Base-by-base conservation (phyloP, 2,113 vertebrate species). In the Cinclus mexicanus region DNA sequence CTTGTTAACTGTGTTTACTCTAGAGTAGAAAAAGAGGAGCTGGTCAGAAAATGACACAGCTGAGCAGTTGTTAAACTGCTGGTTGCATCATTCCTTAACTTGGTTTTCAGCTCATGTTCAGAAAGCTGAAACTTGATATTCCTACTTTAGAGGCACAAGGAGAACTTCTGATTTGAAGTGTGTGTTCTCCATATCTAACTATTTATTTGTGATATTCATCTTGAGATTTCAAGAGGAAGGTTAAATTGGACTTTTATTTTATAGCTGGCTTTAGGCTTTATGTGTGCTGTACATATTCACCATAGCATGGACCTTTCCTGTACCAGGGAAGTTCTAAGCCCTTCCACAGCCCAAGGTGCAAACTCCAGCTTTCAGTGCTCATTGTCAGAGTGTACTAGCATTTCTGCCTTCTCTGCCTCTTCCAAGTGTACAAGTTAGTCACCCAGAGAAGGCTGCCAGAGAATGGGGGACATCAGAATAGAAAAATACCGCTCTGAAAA, bases 151-250 rank as follows among this genome's bases (percentile, higher is more conserved):
- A 83, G 41, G 56, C 39, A 57, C 4, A 6, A 68, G 76, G 33
- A 81, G 29, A 83, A 52, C 69, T 95, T 95, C 90, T 65, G 47
- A 68, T 95, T 95, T 93, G n/a, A 82, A 77, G 46, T 13, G 69
- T 39, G 7, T 39, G 29, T 82, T 91, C 83, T 89, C 29, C 41
- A 26, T 63, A 81, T 82, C 72, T 63, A 88, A 89, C 53, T 75
- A 57, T 86, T 91, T 76, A 42, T 86, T 91, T 77, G 59, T 77
- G 82, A 95, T 77, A 80, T 13, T 83, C 16, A 83, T 91, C 59
- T 80, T 42, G 26, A 90, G 65, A 80, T 83, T 90, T 94, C 37
- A 69, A 91, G 84, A 85, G 63, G 59, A 37, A 78, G 46, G 52
- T 91, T 94, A 85, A 91, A 83, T 47, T 64, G 86, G 22, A 87